Evolutionary conservation across 2,797 vertebrate genomes (phyloP).

Genomic region (Microtus agrestis): DNA sequence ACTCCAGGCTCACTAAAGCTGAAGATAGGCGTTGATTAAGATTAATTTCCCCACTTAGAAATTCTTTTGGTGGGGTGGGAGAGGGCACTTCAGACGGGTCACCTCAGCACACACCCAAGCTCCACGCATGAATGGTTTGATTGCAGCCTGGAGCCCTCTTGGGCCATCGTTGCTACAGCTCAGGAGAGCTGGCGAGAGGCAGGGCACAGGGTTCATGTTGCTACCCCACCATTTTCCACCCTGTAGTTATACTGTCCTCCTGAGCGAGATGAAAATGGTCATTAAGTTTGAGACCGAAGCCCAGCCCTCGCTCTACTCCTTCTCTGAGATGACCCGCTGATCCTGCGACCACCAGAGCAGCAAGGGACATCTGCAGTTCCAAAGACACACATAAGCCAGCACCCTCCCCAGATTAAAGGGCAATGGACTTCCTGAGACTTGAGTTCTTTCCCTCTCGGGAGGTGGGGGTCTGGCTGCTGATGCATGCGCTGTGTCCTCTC

Average conservation of each 20-base stretch:
- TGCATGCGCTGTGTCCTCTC: constrained; percentile 69
- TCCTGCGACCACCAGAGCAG: constrained; percentile 80
- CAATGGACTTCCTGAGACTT: constrained; percentile 82
- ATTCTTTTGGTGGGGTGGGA: constrained; percentile 82
- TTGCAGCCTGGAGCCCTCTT: constrained; percentile 57
- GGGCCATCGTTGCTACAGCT: neutral
- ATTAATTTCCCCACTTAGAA: constrained; percentile 86
- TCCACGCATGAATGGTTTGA: constrained; percentile 76
- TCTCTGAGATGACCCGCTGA: constrained; percentile 82
- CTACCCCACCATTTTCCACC: constrained; percentile 60
- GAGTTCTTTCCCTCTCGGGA: constrained; percentile 59
- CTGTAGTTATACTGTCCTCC: constrained; percentile 60
- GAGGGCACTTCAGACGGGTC: constrained; percentile 83
- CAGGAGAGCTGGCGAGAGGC: neutral
- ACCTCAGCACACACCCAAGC: constrained; percentile 68
- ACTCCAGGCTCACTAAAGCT: constrained; percentile 5
- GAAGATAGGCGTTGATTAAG: constrained; percentile 82
- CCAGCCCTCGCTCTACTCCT: constrained; percentile 43
- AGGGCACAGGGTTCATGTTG: constrained; percentile 62
- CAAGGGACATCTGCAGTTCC: constrained; percentile 86
- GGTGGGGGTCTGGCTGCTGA: constrained; percentile 65
- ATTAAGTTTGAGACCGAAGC: constrained; percentile 70
- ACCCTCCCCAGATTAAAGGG: constrained; percentile 81
- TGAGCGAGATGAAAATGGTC: constrained; percentile 80
- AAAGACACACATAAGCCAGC: constrained; percentile 81